Base-by-base conservation (phyloP, 2,888 invertebrate species). In the Crossocerus cetratus region DNA sequence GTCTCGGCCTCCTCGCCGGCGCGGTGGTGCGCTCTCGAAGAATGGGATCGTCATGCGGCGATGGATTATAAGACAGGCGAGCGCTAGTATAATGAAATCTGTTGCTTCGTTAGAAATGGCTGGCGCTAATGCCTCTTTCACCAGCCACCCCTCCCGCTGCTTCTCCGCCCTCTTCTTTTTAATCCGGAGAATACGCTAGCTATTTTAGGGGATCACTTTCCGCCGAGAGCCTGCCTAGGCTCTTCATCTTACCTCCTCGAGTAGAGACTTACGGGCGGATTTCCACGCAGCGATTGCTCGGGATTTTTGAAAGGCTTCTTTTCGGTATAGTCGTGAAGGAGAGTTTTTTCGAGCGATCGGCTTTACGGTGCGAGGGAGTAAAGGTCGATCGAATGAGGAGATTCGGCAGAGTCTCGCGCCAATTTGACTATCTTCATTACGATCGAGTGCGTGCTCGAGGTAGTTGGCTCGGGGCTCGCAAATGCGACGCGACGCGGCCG, bases 381-480 rank as follows among this genome's bases (percentile, higher is more conserved):
- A 32, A 32, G 32, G 32, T 4, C 11, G 32, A 32, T 32, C 32
- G 32, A 32, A n/a, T n/a, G n/a, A n/a, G n/a, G n/a, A n/a, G n/a
- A n/a, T n/a, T n/a, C n/a, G n/a, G n/a, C n/a, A n/a, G n/a, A n/a
- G n/a, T n/a, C n/a, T n/a, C n/a, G n/a, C n/a, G n/a, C n/a, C n/a
- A n/a, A 32, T 32, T 32, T 32, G 32, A 32, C 32, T 32, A 32
- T 32, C 32, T 32, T 32, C 32, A 32, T 32, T 32, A 32, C 67
- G 71, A 71, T 75, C 75, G 67, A 76, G 65, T 71, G 32, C 5
- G 56, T 63, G 20, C 54, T 64, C 75, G 71, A 45, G 70, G 75
- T 76, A 64, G 75, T 76, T 75, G 75, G 76, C 76, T 75, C 70
- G 67, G 49, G 64, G 62, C 74, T 74, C 8, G 8, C 32, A 32